Evolutionary conservation across 2,888 invertebrate genomes (phyloP).

Genomic region (Ophion ventricosus): DNA sequence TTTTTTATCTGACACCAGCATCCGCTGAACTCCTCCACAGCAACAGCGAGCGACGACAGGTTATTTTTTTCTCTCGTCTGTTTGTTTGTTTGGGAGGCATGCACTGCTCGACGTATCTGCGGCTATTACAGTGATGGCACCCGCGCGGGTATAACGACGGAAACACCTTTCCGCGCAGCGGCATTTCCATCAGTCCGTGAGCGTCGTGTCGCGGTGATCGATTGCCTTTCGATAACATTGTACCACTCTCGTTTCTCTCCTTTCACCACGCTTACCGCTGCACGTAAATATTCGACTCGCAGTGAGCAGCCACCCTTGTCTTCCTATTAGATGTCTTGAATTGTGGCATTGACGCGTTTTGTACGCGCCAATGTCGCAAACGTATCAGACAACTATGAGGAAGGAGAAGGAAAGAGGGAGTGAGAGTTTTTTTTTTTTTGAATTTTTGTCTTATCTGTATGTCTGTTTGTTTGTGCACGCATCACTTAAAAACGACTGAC

Average conservation of each 20-base stretch:
- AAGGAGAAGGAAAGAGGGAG: background rate
- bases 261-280: background rate
- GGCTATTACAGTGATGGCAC: too few relatives aligned
- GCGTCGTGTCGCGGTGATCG: slow-evolving; percentile 38
- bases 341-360: slow-evolving; percentile 50
- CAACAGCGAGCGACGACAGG: too few relatives aligned
- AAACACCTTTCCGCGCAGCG: slow-evolving; percentile 10
- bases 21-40: too few relatives aligned
- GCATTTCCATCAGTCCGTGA: slow-evolving; percentile 3
- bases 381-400: slow-evolving; percentile 45
- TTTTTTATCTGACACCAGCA: too few relatives aligned
- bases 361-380: slow-evolving; percentile 44
- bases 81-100: too few relatives aligned
- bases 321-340: slow-evolving; percentile 32
- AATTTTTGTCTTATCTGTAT: too few relatives aligned
- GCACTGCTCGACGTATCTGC: too few relatives aligned
- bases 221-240: slow-evolving; percentile 55
- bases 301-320: background rate
- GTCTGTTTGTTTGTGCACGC: too few relatives aligned
- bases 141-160: slow-evolving; percentile 17
- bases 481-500: too few relatives aligned
- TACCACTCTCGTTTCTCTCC: slow-evolving; percentile 34
- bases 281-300: background rate
- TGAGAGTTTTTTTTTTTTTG: too few relatives aligned
- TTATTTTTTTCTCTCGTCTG: too few relatives aligned